Base-by-base conservation (phyloP, 2,113 vertebrate genomes). In the Oreochromis niloticus region DNA sequence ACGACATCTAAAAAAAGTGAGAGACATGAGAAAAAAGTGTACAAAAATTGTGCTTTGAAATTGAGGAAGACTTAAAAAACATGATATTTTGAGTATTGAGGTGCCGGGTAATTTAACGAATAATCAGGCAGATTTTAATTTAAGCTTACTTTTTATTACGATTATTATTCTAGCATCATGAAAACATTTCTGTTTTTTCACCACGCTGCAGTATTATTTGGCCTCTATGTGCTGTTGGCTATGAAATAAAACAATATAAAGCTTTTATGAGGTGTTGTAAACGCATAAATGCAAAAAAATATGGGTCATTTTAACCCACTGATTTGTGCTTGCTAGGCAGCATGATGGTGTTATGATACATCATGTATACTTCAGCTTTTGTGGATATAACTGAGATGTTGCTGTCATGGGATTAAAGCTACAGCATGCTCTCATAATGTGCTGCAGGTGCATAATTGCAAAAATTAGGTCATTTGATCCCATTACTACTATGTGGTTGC, bases 41-140 rank as follows among this genome's bases (percentile, higher is more conserved):
- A 32, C 0, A 50, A 27, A 75, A 1, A 2, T 0, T 1, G 10
- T 12, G 0, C 16, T 32, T 12, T 30, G 43, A 30, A 75, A 75
- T 16, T 75, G 71, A 50, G 13, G 17, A n/a, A 12, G 34, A 66
- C 61, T 22, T 39, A 32, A 50, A 12, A 68, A 32, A 30, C 2
- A 27, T 41, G 2, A 71, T 0, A 30, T 48, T 48, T 48, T 27
- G 24, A 75, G 22, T 73, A 73, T 10, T 73, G 41, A 27, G 41
- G 8, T 73, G 2, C 30, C 8, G 9, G 16, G 59, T 14, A 46
- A 73, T 73, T 73, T 46, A 22, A 30, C 8, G 0, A 73, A 73
- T 46, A 46, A 46, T 27, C 27, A 0, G 14, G 22, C 22, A 73
- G 22, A 27, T 73, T 46, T 46, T 22, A 73, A 73, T 46, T 46